Conservation (phyloP, 2,797 vertebrate genomes). For the Enteromius treurensis region DNA sequence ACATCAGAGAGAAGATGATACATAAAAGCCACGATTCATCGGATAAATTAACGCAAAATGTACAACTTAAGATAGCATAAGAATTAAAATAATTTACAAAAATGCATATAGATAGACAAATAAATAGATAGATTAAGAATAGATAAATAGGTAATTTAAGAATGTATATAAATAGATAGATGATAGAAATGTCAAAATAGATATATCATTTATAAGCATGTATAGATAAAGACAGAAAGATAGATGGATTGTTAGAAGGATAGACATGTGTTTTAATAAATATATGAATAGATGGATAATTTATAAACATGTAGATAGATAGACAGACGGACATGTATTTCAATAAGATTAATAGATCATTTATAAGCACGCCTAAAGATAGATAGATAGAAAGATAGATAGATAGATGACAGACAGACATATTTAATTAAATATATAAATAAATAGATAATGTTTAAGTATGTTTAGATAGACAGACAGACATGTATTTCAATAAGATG, state of each 20-base stretch:
- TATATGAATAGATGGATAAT: no score
- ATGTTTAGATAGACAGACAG: neutral
- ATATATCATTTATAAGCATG: no score
- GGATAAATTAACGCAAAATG: constrained; percentile 78
- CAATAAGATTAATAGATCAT: no score
- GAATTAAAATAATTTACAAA: neutral
- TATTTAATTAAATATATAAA: neutral
- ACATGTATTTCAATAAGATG: no score
- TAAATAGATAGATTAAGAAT: neutral
- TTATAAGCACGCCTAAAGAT: no score
- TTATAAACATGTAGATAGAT: neutral
- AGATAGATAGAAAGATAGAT: neutral
- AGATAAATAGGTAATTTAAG: neutral
- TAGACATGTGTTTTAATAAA: neutral
- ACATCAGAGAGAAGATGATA: constrained; percentile 80
- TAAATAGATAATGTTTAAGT: no score
- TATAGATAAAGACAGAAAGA: neutral
- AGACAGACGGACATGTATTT: no score
- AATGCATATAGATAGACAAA: neutral
- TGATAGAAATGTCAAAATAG: no score
- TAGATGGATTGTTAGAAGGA: neutral
- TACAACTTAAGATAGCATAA: constrained; percentile 26
- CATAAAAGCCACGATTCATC: constrained; percentile 77
- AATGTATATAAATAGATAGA: no score
- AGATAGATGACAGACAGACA: neutral